Base-by-base conservation (phyloP, 2,113 vertebrate genomes). In the Desmodus rotundus region DNA sequence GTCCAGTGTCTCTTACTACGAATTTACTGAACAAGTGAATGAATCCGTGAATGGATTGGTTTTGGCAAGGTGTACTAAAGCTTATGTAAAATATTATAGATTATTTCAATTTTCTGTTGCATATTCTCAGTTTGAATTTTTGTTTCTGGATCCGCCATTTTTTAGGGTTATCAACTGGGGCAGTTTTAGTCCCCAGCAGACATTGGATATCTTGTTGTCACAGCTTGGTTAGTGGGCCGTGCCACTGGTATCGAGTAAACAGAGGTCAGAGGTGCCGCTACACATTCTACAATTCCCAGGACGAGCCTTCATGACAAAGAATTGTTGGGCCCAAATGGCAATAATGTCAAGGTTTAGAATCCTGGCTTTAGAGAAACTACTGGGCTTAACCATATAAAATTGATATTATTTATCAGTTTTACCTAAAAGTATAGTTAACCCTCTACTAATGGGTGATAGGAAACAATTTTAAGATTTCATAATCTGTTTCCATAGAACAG, bases 1-100 rank as follows among this genome's bases (percentile, higher is more conserved):
- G 4, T 63, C 63, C 24, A 17, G 14, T 5, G 45, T 4, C 7
- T 61, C 28, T 54, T 28, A 74, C 68, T 43, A 38, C 28, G 15
- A 73, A 54, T 47, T 58, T n/a, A 24, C n/a, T 67, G 70, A 87
- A n/a, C 65, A 50, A 74, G 16, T 74, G n/a, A 93, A n/a, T 90
- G 4, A 77, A 58, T 43, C 17, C 17, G 10, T 65, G 22, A 70
- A 45, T 56, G 26, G 26, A n/a, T 58, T 14, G 28, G 20, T 58
- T 87, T 84, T 87, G 56, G 89, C 33, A 80, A 4, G 2, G 12
- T n/a, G 6, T 47, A 7, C 5, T 83, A 89, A 68, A 84, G 24
- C 17, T 76, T 74, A 33, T 5, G 5, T 73, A 36, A 67, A 19
- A 86, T 38, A 5, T 19, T 70, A 24, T 26, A 58, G 56, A 36